Evolutionary conservation across 2,797 vertebrate species (phyloP).

Genomic region (Salarias fasciatus): DNA sequence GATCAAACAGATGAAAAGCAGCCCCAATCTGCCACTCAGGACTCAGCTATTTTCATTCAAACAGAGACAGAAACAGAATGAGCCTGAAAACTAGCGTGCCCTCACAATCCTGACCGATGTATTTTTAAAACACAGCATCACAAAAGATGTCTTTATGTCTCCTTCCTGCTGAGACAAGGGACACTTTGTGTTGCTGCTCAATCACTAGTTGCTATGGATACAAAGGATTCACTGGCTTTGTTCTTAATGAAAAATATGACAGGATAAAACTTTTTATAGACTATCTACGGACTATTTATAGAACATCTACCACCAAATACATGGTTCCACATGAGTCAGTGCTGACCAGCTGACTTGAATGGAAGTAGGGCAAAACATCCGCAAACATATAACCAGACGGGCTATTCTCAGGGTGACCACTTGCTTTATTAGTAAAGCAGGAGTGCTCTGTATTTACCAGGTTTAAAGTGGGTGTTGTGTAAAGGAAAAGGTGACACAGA

Average conservation of each 20-base stretch:
- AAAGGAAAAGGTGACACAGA: slow-evolving; percentile 62
- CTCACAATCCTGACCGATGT: slow-evolving; percentile 25
- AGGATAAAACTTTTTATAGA: slow-evolving; percentile 34
- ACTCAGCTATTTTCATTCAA: slow-evolving; percentile 18
- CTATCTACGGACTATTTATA: slow-evolving; percentile 51
- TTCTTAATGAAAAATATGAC: slow-evolving; percentile 52
- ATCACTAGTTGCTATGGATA: slow-evolving; percentile 75
- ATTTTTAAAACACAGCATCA: slow-evolving; percentile 32
- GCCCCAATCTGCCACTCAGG: slow-evolving; percentile 24
- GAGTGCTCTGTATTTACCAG: slow-evolving; percentile 58
- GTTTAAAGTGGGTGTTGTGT: slow-evolving; percentile 68
- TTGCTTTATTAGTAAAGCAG: slow-evolving; percentile 38
- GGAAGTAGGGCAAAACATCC: slow-evolving; percentile 44
- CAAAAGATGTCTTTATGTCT: slow-evolving; percentile 48
- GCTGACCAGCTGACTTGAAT: slow-evolving; percentile 13
- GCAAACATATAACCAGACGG: slow-evolving; percentile 36
- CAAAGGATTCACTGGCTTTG: slow-evolving; percentile 55
- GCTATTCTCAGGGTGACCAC: slow-evolving; percentile 38
- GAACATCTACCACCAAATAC: slow-evolving; percentile 40
- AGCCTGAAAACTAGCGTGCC: slow-evolving; percentile 2
- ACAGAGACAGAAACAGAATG: slow-evolving; percentile 13
- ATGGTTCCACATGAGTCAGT: slow-evolving; percentile 35
- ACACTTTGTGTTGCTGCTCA: slow-evolving; percentile 49
- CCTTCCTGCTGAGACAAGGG: slow-evolving; percentile 53
- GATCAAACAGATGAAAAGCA: slow-evolving; percentile 38